A percentile compares a stretch with the other conserved stretches of the same genome.
These are phyloP conservation scores for Perizoma flavofasciatum DNA, from an alignment of 2,888 invertebrate genomes.

Conservation along the genomic window DNA sequence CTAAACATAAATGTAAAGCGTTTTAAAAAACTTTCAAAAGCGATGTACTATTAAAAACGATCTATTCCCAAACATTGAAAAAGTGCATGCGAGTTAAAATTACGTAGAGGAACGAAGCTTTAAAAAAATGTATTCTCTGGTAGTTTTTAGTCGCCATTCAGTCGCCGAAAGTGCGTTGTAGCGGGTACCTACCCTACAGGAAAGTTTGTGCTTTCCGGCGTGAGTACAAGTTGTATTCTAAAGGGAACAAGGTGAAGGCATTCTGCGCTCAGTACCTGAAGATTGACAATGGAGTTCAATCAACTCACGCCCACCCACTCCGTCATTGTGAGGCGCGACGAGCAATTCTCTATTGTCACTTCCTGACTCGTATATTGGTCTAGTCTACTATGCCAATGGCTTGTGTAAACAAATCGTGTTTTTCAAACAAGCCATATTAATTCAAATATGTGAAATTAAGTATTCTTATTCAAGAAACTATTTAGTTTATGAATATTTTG, in stretches of 20 bases:
- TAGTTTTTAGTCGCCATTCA: slow-evolving; percentile 56
- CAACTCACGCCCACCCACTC: slow-evolving; percentile 75
- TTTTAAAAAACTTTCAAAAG: slow-evolving; percentile 33
- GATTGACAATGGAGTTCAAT: slow-evolving; percentile 77
- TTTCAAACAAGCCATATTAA: no score
- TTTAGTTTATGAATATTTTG: no score
- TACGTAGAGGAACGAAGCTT: slow-evolving; percentile 51
- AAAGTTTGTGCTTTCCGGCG: slow-evolving; percentile 52
- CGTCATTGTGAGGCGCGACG: slow-evolving; percentile 67
- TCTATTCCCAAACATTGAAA: slow-evolving; percentile 46
- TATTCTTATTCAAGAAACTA: no score
- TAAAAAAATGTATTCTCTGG: slow-evolving; percentile 56
- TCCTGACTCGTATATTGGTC: slow-evolving; percentile 50
- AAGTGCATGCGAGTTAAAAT: slow-evolving; percentile 48
- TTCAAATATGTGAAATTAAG: no score
- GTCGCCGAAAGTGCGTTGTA: slow-evolving; percentile 56
- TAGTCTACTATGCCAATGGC: slow-evolving; percentile 23
- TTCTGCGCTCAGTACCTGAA: slow-evolving; percentile 63
- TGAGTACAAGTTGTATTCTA: slow-evolving; percentile 39
- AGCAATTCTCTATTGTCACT: slow-evolving; percentile 67
- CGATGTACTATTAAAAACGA: slow-evolving; percentile 40
- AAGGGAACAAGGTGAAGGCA: slow-evolving; percentile 53
- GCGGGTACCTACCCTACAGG: slow-evolving; percentile 43
- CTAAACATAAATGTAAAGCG: slow-evolving; percentile 30
- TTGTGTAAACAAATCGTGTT: slow-evolving; percentile 14